Conservation (phyloP, 2,888 invertebrate species). For the Liopterus haemorrhoidalis region DNA sequence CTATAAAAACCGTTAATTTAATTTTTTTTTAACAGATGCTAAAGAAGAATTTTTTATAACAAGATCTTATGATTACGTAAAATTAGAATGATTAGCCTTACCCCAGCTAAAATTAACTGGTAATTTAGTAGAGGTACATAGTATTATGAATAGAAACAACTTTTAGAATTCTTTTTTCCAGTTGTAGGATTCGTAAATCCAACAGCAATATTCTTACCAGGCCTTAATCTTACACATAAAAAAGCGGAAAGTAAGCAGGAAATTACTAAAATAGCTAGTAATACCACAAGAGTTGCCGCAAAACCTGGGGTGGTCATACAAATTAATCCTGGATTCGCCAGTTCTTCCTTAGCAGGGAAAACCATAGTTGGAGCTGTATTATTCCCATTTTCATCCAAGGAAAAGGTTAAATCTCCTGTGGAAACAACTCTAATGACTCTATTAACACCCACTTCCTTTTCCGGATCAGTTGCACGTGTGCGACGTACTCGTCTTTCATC, state of each 20-base stretch:
- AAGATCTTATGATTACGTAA: no score
- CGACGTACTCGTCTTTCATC: constrained; percentile 68
- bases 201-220: constrained; percentile 53
- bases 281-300: constrained; percentile 75
- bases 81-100: no score
- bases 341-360: constrained; percentile 60
- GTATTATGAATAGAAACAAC: constrained; percentile 68
- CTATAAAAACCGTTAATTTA: no score
- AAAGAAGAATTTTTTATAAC: no score
- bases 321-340: constrained; percentile 55
- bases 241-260: constrained; percentile 83
- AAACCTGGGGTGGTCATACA: constrained; percentile 95
- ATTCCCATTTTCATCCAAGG: constrained; percentile 62
- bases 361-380: constrained; percentile 61
- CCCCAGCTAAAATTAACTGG: no score
- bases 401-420: constrained; percentile 81
- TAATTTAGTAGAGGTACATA: no score
- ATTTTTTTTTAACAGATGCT: no score
- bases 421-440: constrained; percentile 86
- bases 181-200: constrained; percentile 38
- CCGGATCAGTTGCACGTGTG: constrained; percentile 55
- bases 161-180: constrained; percentile 47
- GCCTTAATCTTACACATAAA: constrained; percentile 73
- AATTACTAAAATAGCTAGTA: constrained; percentile 74
- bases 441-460: constrained; percentile 82